phyloP scores from a whole-genome alignment of 2,113 vertebrate genomes.

The Hydrolagus affinis region DNA sequence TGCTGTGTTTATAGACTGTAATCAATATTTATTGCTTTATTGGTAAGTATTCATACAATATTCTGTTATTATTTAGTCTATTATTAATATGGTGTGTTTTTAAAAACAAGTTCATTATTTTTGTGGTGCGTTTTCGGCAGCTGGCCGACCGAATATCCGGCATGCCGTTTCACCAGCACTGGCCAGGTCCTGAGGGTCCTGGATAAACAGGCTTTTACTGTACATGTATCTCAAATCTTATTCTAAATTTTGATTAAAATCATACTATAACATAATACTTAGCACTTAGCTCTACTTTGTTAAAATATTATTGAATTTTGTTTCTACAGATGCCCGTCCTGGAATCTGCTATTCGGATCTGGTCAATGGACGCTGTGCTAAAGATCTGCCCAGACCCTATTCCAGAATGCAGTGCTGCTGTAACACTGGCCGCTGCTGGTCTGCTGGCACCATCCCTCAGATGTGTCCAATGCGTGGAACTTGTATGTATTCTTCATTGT shows the following conservation, averaged over 20 bases:
- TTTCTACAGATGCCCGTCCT: constrained; percentile 69
- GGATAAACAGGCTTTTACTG: too few species aligned
- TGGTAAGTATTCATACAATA: too few species aligned
- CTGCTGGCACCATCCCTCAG: constrained; percentile 63
- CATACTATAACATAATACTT: background rate
- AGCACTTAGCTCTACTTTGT: background rate
- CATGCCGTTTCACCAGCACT: too few species aligned
- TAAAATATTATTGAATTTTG: background rate
- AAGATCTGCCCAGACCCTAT: constrained; percentile 71
- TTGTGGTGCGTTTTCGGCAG: too few species aligned
- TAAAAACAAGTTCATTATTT: too few species aligned
- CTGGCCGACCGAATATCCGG: too few species aligned
- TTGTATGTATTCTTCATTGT: constrained; percentile 52
- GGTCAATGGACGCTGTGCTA: constrained; percentile 74
- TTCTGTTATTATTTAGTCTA: too few species aligned
- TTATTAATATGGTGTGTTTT: too few species aligned
- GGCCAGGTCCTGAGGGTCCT: too few species aligned
- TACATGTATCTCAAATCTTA: background rate
- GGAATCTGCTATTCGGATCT: constrained; percentile 80
- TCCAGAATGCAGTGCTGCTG: constrained; percentile 90
- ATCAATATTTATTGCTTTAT: too few species aligned
- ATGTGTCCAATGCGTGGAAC: constrained; percentile 86
- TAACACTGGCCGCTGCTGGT: constrained; percentile 82
- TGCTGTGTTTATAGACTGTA: too few species aligned
- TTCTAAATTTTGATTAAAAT: background rate